Percentiles rank a stretch among this genome's conserved stretches.
These are phyloP conservation scores for Ctenicera cuprea DNA, from an alignment of 2,888 invertebrate genomes.

Conservation along the genomic window DNA sequence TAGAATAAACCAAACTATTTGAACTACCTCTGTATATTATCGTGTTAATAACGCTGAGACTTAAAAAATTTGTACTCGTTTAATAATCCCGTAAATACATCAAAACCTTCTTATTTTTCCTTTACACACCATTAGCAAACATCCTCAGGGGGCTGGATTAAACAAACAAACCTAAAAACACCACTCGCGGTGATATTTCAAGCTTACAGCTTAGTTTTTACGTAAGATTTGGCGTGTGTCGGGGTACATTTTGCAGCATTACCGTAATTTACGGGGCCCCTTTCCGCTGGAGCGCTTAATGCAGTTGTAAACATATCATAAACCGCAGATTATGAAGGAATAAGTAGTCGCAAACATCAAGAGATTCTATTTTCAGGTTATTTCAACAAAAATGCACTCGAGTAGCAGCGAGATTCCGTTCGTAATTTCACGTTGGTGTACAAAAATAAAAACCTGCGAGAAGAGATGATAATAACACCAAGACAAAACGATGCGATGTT, in stretches of 20 bases:
- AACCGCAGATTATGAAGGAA: constrained; percentile 28
- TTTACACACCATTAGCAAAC: no score
- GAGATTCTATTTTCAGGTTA: constrained; percentile 29
- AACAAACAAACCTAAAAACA: no score
- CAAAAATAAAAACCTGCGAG: constrained; percentile 6
- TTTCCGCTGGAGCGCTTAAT: constrained; percentile 23
- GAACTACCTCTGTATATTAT: no score
- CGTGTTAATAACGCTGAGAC: no score
- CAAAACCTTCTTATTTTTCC: no score
- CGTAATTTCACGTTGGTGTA: constrained; percentile 19
- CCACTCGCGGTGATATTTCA: constrained; percentile 23
- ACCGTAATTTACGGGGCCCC: constrained; percentile 26
- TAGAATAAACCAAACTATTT: no score
- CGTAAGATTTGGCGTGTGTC: constrained; percentile 24
- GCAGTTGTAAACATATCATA: constrained; percentile 39
- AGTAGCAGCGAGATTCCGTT: constrained; percentile 6
- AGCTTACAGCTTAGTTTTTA: constrained; percentile 26
- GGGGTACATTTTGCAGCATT: constrained; percentile 26
- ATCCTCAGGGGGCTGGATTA: no score
- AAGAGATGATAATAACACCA: neutral
- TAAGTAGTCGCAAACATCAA: constrained; percentile 29
- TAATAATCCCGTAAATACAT: no score
- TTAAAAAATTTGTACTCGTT: no score
- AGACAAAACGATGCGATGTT: neutral
- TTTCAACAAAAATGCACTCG: constrained; percentile 10